phyloP scores from a whole-genome alignment of 1,140 invertebrate genomes.

The Lasaia peninsularis region DNA sequence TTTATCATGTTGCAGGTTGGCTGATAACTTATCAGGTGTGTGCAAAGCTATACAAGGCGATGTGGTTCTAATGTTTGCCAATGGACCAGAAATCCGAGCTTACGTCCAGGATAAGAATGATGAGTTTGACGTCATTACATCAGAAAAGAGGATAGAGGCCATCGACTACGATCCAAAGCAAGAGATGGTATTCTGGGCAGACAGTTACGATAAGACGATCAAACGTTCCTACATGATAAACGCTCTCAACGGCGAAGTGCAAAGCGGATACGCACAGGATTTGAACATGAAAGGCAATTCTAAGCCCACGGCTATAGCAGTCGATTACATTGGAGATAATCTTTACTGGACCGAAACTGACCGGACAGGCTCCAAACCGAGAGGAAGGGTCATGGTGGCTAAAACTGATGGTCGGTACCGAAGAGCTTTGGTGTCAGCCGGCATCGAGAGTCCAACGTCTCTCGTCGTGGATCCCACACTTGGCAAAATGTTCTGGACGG shows the following conservation, averaged over 20 bases:
- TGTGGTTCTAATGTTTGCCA: slow-evolving; percentile 83
- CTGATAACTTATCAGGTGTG: slow-evolving; percentile 87
- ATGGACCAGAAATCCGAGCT: slow-evolving; percentile 91
- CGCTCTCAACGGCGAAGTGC: slow-evolving; percentile 84
- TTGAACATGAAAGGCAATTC: slow-evolving; percentile 88
- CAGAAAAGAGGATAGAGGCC: slow-evolving; percentile 91
- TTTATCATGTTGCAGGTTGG: slow-evolving; percentile 61
- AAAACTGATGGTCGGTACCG: slow-evolving; percentile 94
- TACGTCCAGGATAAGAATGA: slow-evolving; percentile 82
- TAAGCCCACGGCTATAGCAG: slow-evolving; percentile 89
- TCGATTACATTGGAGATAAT: slow-evolving; percentile 95
- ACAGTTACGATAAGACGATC: slow-evolving; percentile 92
- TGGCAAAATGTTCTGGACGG: slow-evolving; percentile 93
- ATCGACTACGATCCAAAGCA: slow-evolving; percentile 90
- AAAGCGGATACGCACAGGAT: slow-evolving; percentile 92
- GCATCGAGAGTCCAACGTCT: slow-evolving; percentile 89
- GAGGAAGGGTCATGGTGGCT: slow-evolving; percentile 90
- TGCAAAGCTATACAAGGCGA: slow-evolving; percentile 84
- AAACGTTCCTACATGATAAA: slow-evolving; percentile 94
- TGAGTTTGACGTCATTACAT: slow-evolving; percentile 85
- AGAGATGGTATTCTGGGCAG: slow-evolving; percentile 95
- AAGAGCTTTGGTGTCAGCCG: slow-evolving; percentile 83
- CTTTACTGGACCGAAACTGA: slow-evolving; percentile 96
- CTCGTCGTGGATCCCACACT: slow-evolving; percentile 91
- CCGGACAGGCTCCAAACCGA: slow-evolving; percentile 82